phyloP scores from a whole-genome alignment of 92 coral and sea anemone species.

The Umimayanthus chanpuru region DNA sequence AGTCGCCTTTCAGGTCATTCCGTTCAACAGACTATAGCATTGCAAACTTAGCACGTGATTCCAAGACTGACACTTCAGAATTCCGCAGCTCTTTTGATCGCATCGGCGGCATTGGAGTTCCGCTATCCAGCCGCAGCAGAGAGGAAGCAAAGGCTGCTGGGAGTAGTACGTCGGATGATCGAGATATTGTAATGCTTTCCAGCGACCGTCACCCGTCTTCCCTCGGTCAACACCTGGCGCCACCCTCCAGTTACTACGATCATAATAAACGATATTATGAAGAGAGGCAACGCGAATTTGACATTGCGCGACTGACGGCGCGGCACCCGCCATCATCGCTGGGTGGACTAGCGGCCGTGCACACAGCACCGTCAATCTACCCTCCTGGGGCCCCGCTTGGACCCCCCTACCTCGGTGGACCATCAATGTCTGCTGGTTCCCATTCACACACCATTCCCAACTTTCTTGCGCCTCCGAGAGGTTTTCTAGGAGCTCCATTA shows the following conservation, averaged over 20 bases:
- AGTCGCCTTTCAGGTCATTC: conserved; percentile 53
- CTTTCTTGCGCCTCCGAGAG: conserved; percentile 67
- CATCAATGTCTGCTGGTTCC: conserved; percentile 85
- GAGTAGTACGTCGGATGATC: conserved; percentile 64
- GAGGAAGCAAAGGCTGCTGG: conserved; percentile 61
- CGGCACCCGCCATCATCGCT: conserved; percentile 70
- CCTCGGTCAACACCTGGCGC: conserved; percentile 52
- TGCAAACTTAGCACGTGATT: conserved; percentile 78
- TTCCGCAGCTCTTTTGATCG: conserved; percentile 64
- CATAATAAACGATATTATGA: conserved; percentile 68
- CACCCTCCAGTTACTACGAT: conserved; percentile 62
- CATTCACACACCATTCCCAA: conserved; percentile 76
- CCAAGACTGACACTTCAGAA: conserved; percentile 70
- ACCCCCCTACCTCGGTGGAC: conserved; percentile 64
- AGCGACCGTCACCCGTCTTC: conserved; percentile 69
- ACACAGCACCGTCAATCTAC: conserved; percentile 67
- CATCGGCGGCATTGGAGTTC: conserved; percentile 39
- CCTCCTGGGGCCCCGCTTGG: conserved; percentile 68
- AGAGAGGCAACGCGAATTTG: conserved; percentile 77
- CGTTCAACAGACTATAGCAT: conserved; percentile 78
- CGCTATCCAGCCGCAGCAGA: conserved; percentile 52
- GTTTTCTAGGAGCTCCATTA: conserved; percentile 70
- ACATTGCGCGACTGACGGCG: conserved; percentile 65
- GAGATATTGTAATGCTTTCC: conserved; percentile 65
- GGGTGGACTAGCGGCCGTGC: conserved; percentile 36